Base-by-base conservation (phyloP, 2,797 vertebrate species). In the Notoglanidium macrostoma region DNA sequence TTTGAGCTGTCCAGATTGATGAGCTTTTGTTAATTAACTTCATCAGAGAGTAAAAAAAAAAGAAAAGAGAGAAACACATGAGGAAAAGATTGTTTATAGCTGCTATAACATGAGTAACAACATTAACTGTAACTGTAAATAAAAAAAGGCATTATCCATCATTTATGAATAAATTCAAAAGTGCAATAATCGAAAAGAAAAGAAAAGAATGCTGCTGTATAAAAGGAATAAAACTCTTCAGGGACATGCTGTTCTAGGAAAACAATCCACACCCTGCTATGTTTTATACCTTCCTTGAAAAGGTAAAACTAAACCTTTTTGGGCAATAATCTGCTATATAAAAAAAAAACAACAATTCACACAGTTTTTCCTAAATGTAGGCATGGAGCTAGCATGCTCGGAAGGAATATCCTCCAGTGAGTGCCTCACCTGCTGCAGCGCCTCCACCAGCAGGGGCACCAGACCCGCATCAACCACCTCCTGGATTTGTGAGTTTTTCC, bases 401-500 rank as follows among this genome's bases (percentile, higher is more conserved):
- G 3, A 40, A 59, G 17, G 10, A 59, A 54, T 51, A 76, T 77
- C 26, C 76, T 59, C 19, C 32, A 4, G 32, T 61, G 21, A 80
- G 14, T 3, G 19, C 17, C 94, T 8, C 94, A 99, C 98, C 97
- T 95, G 95, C 40, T 93, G 93, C 35, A 99, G 96, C 78, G 98
- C 90, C 0, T 97, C 94, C 40, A 99, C 93, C 81, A 99, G 92
- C 90, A 95, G 94, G 0, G 97, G 98, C 26, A 99, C 90, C 0
- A 99, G 94, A 46, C 97, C 98, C 0, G 97, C 95, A 68, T 97
- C 94, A 84, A 99, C 94, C 91, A 99, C 97, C 92, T 95, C 96
- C 92, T 99, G 97, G 93, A 99, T 99, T 92, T 99, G 98, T 9
- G 94, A 91, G 92, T 98, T 97, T 8, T 94, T 97, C 12, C 98